Conservation (phyloP, 2,113 vertebrate genomes). For the Pangasianodon hypophthalmus region DNA sequence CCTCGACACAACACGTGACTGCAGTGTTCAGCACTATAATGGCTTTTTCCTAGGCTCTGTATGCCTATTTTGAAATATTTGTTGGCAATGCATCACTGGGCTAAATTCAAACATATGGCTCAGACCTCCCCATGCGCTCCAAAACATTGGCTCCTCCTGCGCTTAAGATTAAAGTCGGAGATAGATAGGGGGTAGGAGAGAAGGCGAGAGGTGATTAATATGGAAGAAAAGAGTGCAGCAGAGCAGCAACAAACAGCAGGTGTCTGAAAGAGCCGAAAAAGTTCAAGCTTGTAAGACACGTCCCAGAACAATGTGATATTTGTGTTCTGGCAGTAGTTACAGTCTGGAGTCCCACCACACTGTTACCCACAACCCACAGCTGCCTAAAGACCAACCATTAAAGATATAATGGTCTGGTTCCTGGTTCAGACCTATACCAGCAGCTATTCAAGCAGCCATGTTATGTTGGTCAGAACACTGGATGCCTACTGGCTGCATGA, state of each 20-base stretch:
- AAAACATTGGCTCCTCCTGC: background rate
- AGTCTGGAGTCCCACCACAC: background rate
- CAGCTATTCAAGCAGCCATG: background rate
- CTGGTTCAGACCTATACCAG: background rate
- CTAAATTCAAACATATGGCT: slow-evolving; percentile 34
- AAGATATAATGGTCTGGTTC: background rate
- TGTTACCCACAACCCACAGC: background rate
- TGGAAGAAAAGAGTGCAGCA: background rate
- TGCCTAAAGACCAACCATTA: background rate
- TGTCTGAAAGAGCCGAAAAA: slow-evolving; percentile 10
- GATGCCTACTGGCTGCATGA: background rate
- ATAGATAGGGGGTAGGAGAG: background rate
- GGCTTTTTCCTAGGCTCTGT: background rate
- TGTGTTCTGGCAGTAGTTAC: background rate
- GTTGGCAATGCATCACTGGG: slow-evolving; percentile 9
- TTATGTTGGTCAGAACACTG: background rate
- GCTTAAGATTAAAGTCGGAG: slow-evolving; percentile 18
- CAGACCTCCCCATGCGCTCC: background rate
- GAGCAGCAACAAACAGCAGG: slow-evolving; percentile 26
- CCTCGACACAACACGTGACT: background rate
- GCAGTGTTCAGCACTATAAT: slow-evolving; percentile 13
- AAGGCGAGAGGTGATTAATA: slow-evolving; percentile 18
- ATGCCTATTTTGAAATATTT: slow-evolving; percentile 17
- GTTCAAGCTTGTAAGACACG: background rate
- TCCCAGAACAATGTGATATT: background rate